phyloP scores from a whole-genome alignment of 2,888 invertebrate genomes.

The Cosmia pyralina region DNA sequence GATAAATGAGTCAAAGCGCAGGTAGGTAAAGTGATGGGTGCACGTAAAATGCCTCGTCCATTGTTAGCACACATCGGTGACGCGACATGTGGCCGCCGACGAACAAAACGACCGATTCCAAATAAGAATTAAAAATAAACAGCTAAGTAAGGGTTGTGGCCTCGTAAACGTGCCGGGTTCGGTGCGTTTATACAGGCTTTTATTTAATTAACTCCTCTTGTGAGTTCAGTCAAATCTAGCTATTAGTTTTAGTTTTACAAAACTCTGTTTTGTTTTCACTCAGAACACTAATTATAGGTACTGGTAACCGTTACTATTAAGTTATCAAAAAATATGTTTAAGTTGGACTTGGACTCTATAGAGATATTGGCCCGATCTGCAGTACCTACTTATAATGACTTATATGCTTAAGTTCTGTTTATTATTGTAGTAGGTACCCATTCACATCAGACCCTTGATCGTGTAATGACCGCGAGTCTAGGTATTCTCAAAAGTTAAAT shows the following conservation, averaged over 20 bases:
- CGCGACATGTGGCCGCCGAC: slow-evolving; percentile 81
- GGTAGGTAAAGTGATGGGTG: slow-evolving; percentile 47
- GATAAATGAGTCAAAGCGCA: slow-evolving; percentile 49
- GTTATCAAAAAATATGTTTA: slow-evolving; percentile 27
- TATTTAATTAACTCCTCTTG: slow-evolving; percentile 64
- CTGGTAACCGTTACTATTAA: slow-evolving; percentile 15
- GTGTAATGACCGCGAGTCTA: slow-evolving; percentile 47
- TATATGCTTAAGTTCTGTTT: slow-evolving; percentile 16
- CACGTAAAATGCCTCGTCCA: slow-evolving; percentile 72
- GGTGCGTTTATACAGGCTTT: slow-evolving; percentile 50
- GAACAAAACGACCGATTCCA: slow-evolving; percentile 81
- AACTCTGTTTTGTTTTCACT: slow-evolving; percentile 34
- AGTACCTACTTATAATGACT: no score
- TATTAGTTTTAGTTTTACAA: slow-evolving; percentile 43
- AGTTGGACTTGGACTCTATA: background rate
- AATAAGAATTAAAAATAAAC: slow-evolving; percentile 77
- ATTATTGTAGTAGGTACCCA: slow-evolving; percentile 14
- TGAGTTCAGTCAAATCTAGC: slow-evolving; percentile 57
- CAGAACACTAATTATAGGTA: slow-evolving; percentile 24
- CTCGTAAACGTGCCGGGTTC: slow-evolving; percentile 60
- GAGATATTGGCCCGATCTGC: slow-evolving; percentile 6
- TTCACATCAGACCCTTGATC: slow-evolving; percentile 23
- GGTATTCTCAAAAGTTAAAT: slow-evolving; percentile 35
- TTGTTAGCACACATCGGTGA: slow-evolving; percentile 73
- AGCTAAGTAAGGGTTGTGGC: slow-evolving; percentile 63